These are phyloP conservation scores for Agrilus cyanescens DNA, from an alignment of 2,888 invertebrate species.

Conservation along the genomic window DNA sequence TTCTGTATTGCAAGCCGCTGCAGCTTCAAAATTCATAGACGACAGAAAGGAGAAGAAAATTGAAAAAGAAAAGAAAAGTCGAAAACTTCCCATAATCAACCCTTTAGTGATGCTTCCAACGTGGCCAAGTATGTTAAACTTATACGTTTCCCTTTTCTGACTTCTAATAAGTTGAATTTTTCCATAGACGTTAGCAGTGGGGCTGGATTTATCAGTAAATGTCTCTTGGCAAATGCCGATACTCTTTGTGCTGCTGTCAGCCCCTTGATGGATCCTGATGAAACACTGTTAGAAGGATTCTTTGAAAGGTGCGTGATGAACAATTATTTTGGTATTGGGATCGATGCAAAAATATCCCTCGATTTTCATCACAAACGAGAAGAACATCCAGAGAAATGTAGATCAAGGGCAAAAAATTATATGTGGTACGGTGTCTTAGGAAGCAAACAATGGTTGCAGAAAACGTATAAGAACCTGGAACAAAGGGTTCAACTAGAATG, in stretches of 20 bases:
- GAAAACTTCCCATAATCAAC: slow-evolving; percentile 79
- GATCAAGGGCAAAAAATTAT: slow-evolving; percentile 87
- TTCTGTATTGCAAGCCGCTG: slow-evolving; percentile 47
- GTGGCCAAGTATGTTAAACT: slow-evolving; percentile 63
- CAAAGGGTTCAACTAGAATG: slow-evolving; percentile 92
- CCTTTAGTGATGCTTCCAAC: slow-evolving; percentile 76
- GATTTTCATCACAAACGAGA: slow-evolving; percentile 96
- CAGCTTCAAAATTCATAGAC: slow-evolving; percentile 42
- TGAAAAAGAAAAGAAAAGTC: slow-evolving; percentile 42
- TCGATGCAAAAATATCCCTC: slow-evolving; percentile 93
- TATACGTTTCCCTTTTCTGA: neutral
- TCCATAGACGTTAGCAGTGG: slow-evolving; percentile 53
- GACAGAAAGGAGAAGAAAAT: slow-evolving; percentile 29
- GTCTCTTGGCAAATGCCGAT: slow-evolving; percentile 89
- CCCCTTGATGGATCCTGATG: slow-evolving; percentile 86
- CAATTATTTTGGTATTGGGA: slow-evolving; percentile 96
- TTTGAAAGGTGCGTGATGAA: slow-evolving; percentile 96
- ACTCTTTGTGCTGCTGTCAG: slow-evolving; percentile 94
- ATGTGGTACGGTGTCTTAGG: slow-evolving; percentile 88
- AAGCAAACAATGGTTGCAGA: slow-evolving; percentile 71
- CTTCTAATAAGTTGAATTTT: slow-evolving; percentile 7
- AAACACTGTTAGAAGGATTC: slow-evolving; percentile 75
- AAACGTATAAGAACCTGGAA: slow-evolving; percentile 91
- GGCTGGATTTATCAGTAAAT: slow-evolving; percentile 87
- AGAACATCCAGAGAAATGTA: slow-evolving; percentile 92